These are phyloP conservation scores for Keiferia lycopersicella DNA, from an alignment of 2,888 invertebrate species.

Conservation along the genomic window DNA sequence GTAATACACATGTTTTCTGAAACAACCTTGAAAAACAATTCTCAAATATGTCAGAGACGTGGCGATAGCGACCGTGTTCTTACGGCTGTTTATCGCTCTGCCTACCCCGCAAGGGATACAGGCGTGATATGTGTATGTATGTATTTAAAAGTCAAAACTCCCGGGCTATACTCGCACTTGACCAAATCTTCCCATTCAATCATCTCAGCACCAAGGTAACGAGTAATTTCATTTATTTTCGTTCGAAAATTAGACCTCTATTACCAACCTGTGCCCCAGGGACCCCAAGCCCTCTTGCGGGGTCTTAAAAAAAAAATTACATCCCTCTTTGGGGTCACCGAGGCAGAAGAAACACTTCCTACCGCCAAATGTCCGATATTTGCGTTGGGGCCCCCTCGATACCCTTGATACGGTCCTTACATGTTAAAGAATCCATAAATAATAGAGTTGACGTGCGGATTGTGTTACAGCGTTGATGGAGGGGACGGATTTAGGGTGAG, in stretches of 20 bases:
- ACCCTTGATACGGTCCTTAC: constrained; percentile 63
- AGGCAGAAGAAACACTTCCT: constrained; percentile 75
- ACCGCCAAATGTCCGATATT: constrained; percentile 72
- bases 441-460: constrained; percentile 80
- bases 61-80: too few species aligned
- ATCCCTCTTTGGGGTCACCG: constrained; percentile 56
- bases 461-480: constrained; percentile 60
- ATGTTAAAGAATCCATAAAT: constrained; percentile 82
- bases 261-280: constrained; percentile 19
- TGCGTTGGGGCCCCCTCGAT: constrained; percentile 47
- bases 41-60: too few species aligned
- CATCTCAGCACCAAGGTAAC: constrained; percentile 12
- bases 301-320: constrained; percentile 42
- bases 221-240: constrained; percentile 15
- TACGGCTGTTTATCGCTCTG: too few species aligned
- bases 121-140: too few species aligned
- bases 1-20: too few species aligned
- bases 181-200: background rate
- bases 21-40: too few species aligned
- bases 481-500: constrained; percentile 8
- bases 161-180: background rate
- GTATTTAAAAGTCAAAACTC: too few species aligned
- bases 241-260: constrained; percentile 21
- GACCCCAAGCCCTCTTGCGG: constrained; percentile 4
- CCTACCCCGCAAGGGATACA: too few species aligned